Evolutionary conservation across 2,113 vertebrate species (phyloP), one percentile per base, ranked within the genome.

Genomic region (Carassius auratus): DNA sequence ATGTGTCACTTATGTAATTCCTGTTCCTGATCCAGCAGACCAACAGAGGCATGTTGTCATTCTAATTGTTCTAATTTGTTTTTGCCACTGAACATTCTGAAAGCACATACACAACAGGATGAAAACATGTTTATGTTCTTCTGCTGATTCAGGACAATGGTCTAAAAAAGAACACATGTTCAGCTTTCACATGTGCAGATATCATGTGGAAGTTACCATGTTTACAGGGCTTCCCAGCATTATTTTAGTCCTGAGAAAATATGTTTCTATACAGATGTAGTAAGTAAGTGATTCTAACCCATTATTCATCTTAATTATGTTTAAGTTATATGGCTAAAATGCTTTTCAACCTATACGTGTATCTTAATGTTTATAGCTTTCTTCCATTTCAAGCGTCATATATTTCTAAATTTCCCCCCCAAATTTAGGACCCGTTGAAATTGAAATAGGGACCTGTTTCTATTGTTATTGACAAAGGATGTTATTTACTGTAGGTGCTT

Each of bases 201-300:
- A 59, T 69, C 8, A 15, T 82, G 19, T 59, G 15, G 57, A 59
- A 59, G 17, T 19, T 19, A 33, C 21, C 38, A 5, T 83, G 81
- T 38, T 83, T 59, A 83, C 52, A 84, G 55, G n/a, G n/a, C 13
- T 64, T 23, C 13, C 61, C 23, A 12, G 38, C 38, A 45, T 73
- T 73, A 45, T 30, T 30, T 30, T 30, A 30, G 30, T 30, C 30
- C 30, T 30, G 30, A 30, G 30, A 30, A 1, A 30, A 2, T 30
- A 30, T 30, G 30, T 30, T 30, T 30, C 23, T 48, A 13, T n/a
- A 74, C 71, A 10, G 3, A 6, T 48, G 13, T 8, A 42, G 21
- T 23, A 48, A 23, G 5, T 23, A 48, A 74, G 4, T 5, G 12
- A 48, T 73, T 73, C 10, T 23, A 21, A 48, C 71, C 48, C 10